phyloP scores from a whole-genome alignment of 2,797 vertebrate species.

The Peromyscus attwateri region DNA sequence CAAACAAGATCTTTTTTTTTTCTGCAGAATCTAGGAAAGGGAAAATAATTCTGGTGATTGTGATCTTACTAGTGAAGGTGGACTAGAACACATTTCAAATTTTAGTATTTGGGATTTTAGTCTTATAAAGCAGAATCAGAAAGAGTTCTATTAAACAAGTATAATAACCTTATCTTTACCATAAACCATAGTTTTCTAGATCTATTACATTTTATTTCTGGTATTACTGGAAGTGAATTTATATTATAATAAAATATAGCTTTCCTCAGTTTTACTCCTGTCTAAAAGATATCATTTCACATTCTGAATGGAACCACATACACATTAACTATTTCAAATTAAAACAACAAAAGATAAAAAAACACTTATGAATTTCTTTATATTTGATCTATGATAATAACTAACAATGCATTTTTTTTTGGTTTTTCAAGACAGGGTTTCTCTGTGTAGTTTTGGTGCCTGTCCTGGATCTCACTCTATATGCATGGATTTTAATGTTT shows the following conservation, averaged over 20 bases:
- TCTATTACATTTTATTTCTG: conserved; percentile 10
- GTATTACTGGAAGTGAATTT: conserved; percentile 50
- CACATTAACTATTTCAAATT: conserved; percentile 55
- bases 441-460: too few species aligned
- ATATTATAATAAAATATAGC: conserved; percentile 25
- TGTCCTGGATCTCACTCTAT: too few species aligned
- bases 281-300: conserved; percentile 2
- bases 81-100: conserved; percentile 5
- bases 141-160: conserved; percentile 58
- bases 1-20: conserved; percentile 59
- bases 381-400: background rate
- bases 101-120: background rate
- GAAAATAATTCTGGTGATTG: background rate
- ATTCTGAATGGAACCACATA: conserved; percentile 36
- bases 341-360: conserved; percentile 31
- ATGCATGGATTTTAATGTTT: conserved; percentile 1
- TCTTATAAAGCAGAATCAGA: conserved; percentile 2
- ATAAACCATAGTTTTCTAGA: conserved; percentile 2
- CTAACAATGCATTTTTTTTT: background rate
- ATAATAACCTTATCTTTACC: conserved; percentile 10
- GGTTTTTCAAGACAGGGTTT: too few species aligned
- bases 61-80: background rate
- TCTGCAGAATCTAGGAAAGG: background rate
- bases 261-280: conserved; percentile 41
- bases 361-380: background rate